A percentile compares a stretch with the other conserved stretches of the same genome.
phyloP scores from a whole-genome alignment of 2,113 vertebrate genomes.

The Motacilla alba region DNA sequence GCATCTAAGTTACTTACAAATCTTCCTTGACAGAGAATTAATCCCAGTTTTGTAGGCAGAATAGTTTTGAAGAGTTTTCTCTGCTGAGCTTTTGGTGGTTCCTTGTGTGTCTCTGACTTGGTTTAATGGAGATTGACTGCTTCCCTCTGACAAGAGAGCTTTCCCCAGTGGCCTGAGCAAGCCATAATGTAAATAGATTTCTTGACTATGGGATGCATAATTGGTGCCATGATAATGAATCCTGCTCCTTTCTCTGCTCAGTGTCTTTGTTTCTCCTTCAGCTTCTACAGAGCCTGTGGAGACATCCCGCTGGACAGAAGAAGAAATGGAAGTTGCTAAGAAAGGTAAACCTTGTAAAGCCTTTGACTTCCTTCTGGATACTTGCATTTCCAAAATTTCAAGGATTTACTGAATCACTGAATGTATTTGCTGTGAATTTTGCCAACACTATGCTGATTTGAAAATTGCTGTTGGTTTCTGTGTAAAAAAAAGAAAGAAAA shows the following conservation, averaged over 20 bases:
- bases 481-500: too few species aligned
- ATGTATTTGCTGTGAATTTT: neutral
- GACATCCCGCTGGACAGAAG: constrained; percentile 99
- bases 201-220: constrained; percentile 63
- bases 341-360: constrained; percentile 81
- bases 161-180: constrained; percentile 62
- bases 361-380: neutral
- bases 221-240: constrained; percentile 49
- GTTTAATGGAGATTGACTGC: constrained; percentile 68
- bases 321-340: constrained; percentile 99
- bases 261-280: constrained; percentile 68
- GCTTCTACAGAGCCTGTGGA: constrained; percentile 91
- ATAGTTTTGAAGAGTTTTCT: neutral
- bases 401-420: neutral
- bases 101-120: constrained; percentile 16
- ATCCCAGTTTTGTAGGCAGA: neutral
- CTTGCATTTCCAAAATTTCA: neutral
- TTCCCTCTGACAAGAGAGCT: constrained; percentile 37
- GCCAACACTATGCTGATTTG: neutral
- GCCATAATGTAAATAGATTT: constrained; percentile 76
- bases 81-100: neutral
- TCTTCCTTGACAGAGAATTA: neutral
- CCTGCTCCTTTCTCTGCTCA: constrained; percentile 48
- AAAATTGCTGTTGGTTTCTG: neutral
- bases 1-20: neutral